Percentiles rank a stretch among this genome's conserved stretches.
Evolutionary conservation across 2,888 invertebrate species (phyloP).

Genomic region (Lasius platythorax): DNA sequence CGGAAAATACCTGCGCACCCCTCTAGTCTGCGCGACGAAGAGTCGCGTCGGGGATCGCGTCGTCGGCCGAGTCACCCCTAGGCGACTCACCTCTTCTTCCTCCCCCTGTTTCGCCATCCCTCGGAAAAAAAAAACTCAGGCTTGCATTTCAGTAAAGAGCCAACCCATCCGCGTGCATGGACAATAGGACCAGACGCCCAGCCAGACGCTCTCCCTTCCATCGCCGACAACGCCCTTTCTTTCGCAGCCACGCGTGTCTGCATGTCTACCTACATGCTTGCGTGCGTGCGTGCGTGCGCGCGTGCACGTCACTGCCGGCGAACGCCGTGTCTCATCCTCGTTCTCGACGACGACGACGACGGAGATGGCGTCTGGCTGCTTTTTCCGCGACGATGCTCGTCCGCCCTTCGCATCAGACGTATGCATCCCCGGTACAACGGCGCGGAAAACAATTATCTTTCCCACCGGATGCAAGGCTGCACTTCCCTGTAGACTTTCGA

Average conservation of each 20-base stretch:
- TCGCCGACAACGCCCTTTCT: slow-evolving; percentile 74
- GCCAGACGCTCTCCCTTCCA: slow-evolving; percentile 72
- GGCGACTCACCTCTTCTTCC: slow-evolving; percentile 11
- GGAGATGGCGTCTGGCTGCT: slow-evolving; percentile 50
- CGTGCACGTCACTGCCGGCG: slow-evolving; percentile 56
- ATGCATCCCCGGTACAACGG: slow-evolving; percentile 60
- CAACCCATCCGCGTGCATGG: slow-evolving; percentile 77
- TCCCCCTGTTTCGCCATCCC: slow-evolving; percentile 51
- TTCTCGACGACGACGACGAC: slow-evolving; percentile 46
- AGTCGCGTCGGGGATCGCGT: slow-evolving; percentile 73
- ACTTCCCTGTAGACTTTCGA: slow-evolving; percentile 41
- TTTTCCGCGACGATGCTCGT: slow-evolving; percentile 54
- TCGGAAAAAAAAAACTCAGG: slow-evolving; percentile 70
- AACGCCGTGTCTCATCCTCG: slow-evolving; percentile 44
- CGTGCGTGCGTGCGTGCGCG: not conserved
- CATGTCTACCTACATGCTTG: slow-evolving; percentile 42
- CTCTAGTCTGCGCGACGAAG: slow-evolving; percentile 67
- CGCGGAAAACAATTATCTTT: slow-evolving; percentile 69
- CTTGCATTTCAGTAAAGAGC: slow-evolving; percentile 80
- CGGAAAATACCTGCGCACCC: slow-evolving; percentile 71
- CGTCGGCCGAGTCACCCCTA: slow-evolving; percentile 64
- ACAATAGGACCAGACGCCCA: slow-evolving; percentile 79
- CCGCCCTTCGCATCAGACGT: slow-evolving; percentile 57
- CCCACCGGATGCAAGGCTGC: slow-evolving; percentile 32
- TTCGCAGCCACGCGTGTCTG: slow-evolving; percentile 70